These are phyloP conservation scores for Albula goreensis DNA, from an alignment of 2,113 vertebrate species.

Conservation along the genomic window DNA sequence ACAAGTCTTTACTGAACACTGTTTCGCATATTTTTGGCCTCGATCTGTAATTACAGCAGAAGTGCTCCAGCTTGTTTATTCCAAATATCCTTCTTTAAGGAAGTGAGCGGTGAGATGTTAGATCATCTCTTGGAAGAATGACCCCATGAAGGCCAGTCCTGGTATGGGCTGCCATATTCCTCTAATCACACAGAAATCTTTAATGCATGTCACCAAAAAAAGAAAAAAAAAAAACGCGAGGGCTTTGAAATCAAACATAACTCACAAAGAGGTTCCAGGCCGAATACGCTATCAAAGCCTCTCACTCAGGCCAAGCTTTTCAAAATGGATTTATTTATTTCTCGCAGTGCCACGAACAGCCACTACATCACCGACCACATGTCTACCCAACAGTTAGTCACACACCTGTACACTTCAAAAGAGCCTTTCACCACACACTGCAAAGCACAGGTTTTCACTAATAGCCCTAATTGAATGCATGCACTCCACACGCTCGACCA, in stretches of 20 bases:
- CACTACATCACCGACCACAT: neutral
- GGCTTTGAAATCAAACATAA: constrained; percentile 36
- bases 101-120: constrained; percentile 42
- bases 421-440: constrained; percentile 45
- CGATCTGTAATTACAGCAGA: neutral
- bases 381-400: constrained; percentile 30
- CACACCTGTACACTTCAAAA: constrained; percentile 47
- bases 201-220: constrained; percentile 31
- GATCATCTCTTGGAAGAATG: constrained; percentile 47
- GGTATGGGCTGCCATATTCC: constrained; percentile 44
- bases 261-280: constrained; percentile 33
- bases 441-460: constrained; percentile 37
- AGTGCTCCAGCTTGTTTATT: neutral
- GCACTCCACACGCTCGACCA: constrained; percentile 30
- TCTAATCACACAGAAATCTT: constrained; percentile 44
- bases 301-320: constrained; percentile 32
- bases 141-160: constrained; percentile 48
- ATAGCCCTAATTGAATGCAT: constrained; percentile 49
- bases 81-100: neutral
- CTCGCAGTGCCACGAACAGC: constrained; percentile 16
- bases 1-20: neutral
- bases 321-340: constrained; percentile 38
- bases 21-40: neutral
- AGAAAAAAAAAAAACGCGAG: constrained; percentile 32
- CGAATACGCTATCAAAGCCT: constrained; percentile 28